Conservation (phyloP, 2,888 invertebrate genomes). For the Tribolium freemani region DNA sequence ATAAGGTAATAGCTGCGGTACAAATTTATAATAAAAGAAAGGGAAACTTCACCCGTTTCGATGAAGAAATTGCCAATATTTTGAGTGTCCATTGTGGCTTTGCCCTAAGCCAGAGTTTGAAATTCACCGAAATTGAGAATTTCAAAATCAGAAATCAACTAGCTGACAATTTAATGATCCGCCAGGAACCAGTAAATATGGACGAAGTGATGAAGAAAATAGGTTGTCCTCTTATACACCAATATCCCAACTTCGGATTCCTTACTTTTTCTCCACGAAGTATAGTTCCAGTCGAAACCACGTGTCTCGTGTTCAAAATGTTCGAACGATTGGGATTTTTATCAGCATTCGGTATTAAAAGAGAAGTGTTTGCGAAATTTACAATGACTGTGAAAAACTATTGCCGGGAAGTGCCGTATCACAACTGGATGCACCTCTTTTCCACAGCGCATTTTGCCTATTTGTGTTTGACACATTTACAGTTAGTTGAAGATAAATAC, state of each 20-base stretch:
- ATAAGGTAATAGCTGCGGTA: conserved; percentile 78
- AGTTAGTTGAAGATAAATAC: conserved; percentile 73
- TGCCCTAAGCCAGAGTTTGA: conserved; percentile 81
- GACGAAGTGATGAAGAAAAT: conserved; percentile 71
- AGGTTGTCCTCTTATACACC: conserved; percentile 71
- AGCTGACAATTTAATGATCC: conserved; percentile 87
- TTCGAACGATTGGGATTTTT: conserved; percentile 81
- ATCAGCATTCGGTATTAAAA: conserved; percentile 77
- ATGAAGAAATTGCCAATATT: conserved; percentile 83
- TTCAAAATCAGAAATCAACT: conserved; percentile 82
- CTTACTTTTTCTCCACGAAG: conserved; percentile 73
- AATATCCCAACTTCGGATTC: conserved; percentile 69
- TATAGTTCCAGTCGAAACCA: conserved; percentile 72
- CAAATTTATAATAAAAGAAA: conserved; percentile 83
- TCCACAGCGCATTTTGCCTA: conserved; percentile 87
- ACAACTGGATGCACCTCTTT: conserved; percentile 91
- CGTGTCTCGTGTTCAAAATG: conserved; percentile 78
- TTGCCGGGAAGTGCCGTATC: conserved; percentile 86
- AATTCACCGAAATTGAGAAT: conserved; percentile 83
- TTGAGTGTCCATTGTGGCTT: conserved; percentile 87
- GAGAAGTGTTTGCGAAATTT: conserved; percentile 77
- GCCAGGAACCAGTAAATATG: conserved; percentile 81
- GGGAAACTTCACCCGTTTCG: conserved; percentile 80
- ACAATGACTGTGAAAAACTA: conserved; percentile 83
- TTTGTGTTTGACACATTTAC: conserved; percentile 76